Evolutionary conservation across 1,140 invertebrate species (phyloP), one percentile per base, ranked within the genome.

Genomic region (Drosophila yakuba): DNA sequence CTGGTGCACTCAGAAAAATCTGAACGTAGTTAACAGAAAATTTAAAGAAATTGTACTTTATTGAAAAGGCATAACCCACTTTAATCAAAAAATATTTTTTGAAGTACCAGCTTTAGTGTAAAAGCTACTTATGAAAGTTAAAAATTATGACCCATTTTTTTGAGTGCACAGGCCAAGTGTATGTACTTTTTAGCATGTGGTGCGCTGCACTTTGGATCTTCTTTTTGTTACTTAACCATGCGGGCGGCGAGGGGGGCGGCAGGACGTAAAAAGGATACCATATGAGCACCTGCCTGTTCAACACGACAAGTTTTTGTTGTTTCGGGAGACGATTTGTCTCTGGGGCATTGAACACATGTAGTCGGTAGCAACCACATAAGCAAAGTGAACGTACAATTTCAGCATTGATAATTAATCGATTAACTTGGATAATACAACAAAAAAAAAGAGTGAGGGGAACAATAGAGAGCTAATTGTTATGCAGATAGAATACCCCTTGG

Each of bases 121-220:
- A 28, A 6, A 28, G 28, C 7, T 8, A 8, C 7, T 8, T 32
- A 8, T 7, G 0, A 32, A 32, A 32, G 28, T 32, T 32, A 32
- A 0, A 0, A 2, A 32, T 32, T 32, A 8, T 14, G 14, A 12
- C 0, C 7, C 2, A 35, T 25, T 17, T n/a, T 23, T 28, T 35
- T 15, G 38, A 35, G 39, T 59, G 55, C 25, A 43, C 10, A 35
- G 14, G 8, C 25, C 17, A 36, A 17, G 47, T 32, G 60, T 61
- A 45, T 79, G 68, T 61, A 74, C 55, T 58, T 74, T 79, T 79
- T 76, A 71, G 78, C 60, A 80, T 79, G 75, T 72, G 72, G 57
- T 79, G 75, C 62, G 69, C 66, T 78, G 61, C 76, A 73, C 67
- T 73, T 43, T 35, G 58, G 35, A 50, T 67, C 63, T 67, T 63